A percentile compares a stretch with the other conserved stretches of the same genome.
Evolutionary conservation across 2,797 vertebrate genomes (phyloP).

Genomic region (Rhabdomys pumilio): DNA sequence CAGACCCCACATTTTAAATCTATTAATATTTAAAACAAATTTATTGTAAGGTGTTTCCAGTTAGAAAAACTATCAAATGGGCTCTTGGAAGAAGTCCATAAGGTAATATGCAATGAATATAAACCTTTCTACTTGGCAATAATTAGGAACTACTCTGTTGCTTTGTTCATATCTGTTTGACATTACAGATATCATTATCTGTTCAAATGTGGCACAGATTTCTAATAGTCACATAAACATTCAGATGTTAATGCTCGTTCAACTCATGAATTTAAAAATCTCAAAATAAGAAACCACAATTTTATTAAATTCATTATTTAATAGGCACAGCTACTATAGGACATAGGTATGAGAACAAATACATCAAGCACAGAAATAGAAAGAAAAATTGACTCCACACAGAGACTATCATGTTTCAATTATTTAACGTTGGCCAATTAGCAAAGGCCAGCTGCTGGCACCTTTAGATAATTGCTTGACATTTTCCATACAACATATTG

Average conservation of each 20-base stretch:
- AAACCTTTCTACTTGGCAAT: background rate
- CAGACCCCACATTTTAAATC: background rate
- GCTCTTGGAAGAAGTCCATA: background rate
- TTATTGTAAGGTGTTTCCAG: background rate
- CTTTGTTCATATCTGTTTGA: conserved; percentile 33
- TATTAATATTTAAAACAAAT: background rate
- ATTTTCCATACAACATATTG: background rate
- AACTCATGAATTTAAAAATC: background rate
- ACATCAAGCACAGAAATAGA: background rate
- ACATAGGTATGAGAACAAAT: background rate
- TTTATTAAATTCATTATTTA: background rate
- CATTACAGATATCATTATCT: background rate
- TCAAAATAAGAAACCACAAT: background rate
- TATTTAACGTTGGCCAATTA: background rate
- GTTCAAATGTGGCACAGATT: conserved; percentile 15
- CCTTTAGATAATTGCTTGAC: background rate
- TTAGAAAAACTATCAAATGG: background rate
- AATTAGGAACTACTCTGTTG: background rate
- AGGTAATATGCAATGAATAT: background rate
- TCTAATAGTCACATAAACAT: background rate
- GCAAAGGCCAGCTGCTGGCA: background rate
- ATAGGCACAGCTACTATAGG: background rate
- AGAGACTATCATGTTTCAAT: background rate
- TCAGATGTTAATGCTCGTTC: background rate
- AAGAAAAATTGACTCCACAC: background rate